Percentiles rank a stretch among this genome's conserved stretches.
phyloP scores from a whole-genome alignment of 2,888 invertebrate genomes.

The Venusia cambrica region DNA sequence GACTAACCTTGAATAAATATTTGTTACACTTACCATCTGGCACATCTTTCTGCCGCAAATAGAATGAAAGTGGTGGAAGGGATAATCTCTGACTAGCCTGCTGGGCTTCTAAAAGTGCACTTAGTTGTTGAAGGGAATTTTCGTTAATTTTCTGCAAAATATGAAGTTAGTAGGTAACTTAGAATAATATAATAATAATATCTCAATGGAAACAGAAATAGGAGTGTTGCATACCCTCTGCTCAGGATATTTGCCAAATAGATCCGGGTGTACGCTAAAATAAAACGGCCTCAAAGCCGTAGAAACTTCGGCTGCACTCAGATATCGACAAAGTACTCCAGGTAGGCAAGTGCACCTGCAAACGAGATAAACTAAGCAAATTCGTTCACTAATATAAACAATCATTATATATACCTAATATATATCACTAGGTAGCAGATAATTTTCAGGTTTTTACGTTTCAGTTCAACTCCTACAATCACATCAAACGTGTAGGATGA shows the following conservation, averaged over 20 bases:
- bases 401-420: neutral
- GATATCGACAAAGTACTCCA: constrained; percentile 54
- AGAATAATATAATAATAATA: too few relatives aligned
- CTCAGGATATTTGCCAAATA: constrained; percentile 94
- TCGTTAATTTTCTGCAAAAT: constrained; percentile 90
- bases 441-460: constrained; percentile 1
- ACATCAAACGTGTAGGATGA: too few relatives aligned
- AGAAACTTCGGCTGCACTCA: constrained; percentile 91
- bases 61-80: constrained; percentile 87
- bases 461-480: too few relatives aligned
- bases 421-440: neutral
- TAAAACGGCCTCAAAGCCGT: constrained; percentile 96
- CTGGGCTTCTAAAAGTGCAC: constrained; percentile 90
- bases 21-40: constrained; percentile 60
- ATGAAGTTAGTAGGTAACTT: constrained; percentile 14
- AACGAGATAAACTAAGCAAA: neutral
- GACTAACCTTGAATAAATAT: too few relatives aligned
- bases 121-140: constrained; percentile 92
- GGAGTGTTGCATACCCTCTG: constrained; percentile 86
- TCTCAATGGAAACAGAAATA: too few relatives aligned
- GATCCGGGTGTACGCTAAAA: constrained; percentile 96
- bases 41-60: constrained; percentile 85
- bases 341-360: constrained; percentile 44
- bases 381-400: neutral
- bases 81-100: constrained; percentile 83